Evolutionary conservation across 2,888 invertebrate genomes (phyloP), one percentile per base, ranked within the genome.

Genomic region (Lasioglossum leucozonium): DNA sequence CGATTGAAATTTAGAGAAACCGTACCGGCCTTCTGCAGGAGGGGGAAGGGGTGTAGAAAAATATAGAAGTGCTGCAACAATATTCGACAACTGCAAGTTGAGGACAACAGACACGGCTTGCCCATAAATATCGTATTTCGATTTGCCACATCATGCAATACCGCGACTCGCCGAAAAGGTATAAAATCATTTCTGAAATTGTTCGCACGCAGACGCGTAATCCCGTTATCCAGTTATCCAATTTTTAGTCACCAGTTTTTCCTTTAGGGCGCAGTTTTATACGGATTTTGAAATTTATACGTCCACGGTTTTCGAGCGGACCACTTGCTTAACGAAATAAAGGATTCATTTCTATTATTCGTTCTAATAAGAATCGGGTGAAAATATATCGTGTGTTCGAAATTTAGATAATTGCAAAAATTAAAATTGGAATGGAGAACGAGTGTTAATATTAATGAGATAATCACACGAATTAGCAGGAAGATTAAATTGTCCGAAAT

Each of bases 151-250:
- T 77, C 69, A 72, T 76, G 65, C 40, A 74, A 72, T 44, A 67
- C 18, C 13, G 65, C 72, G 77, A 81, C 73, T 77, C 69, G 62
- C 30, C 5, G 62, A 74, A 77, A 77, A 77, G 26, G 81, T 85
- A 77, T 77, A 73, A 83, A 86, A 86, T 81, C 72, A n/a, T 80
- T 82, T 22, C 67, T 40, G 72, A 77, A 85, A 87, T 71, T 87
- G 75, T 69, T 80, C 40, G 72, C 22, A 62, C 72, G 72, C 75
- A 44, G 16, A 77, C 76, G 34, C 65, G 80, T 73, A 80, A 77
- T 73, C 72, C 72, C 22, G 44, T 83, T 69, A 78, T 55, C 75
- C 62, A 42, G 51, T 77, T 67, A n/a, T 55, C 47, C 65, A 79
- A 75, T 77, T 83, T 73, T 79, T 75, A 62, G 26, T 47, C 77